Percentiles rank a stretch among this genome's conserved stretches.
Conservation (phyloP, 2,113 vertebrate species). For the Henicopernis longicauda region DNA sequence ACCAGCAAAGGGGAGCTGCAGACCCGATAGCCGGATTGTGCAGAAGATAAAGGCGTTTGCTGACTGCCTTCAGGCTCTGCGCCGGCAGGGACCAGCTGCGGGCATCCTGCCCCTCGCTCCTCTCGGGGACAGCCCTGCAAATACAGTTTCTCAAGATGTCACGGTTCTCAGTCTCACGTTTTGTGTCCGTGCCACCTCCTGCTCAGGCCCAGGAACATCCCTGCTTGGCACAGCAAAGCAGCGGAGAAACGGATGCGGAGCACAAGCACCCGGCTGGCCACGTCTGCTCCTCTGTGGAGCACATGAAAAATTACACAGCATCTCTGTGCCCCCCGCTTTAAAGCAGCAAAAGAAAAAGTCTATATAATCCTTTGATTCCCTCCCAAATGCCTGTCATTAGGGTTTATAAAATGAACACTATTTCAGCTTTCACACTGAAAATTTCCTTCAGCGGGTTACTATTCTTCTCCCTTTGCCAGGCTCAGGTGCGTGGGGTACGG, state of each 20-base stretch:
- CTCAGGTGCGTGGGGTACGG: too few relatives aligned
- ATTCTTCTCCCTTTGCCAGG: not conserved
- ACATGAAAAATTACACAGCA: not conserved
- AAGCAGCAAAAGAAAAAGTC: not conserved
- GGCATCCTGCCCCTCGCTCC: not conserved
- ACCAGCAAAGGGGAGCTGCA: not conserved
- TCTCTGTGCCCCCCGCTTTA: not conserved
- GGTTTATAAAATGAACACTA: not conserved
- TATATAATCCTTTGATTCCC: not conserved
- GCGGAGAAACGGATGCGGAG: fast-evolving
- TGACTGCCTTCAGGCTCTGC: not conserved
- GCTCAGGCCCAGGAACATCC: not conserved
- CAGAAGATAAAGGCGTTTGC: not conserved
- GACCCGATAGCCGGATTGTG: fast-evolving
- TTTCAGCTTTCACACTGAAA: not conserved
- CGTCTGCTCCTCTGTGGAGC: not conserved
- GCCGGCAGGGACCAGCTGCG: not conserved
- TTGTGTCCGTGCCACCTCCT: not conserved
- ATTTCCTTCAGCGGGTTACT: not conserved
- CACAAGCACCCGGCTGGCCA: too few relatives aligned
- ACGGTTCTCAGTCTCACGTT: fast-evolving
- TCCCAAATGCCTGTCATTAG: not conserved
- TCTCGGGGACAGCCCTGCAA: not conserved
- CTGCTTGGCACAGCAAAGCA: not conserved
- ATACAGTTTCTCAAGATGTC: not conserved